Conservation (phyloP, 2,888 invertebrate genomes). For the Gastracanthus pulcherrimus region DNA sequence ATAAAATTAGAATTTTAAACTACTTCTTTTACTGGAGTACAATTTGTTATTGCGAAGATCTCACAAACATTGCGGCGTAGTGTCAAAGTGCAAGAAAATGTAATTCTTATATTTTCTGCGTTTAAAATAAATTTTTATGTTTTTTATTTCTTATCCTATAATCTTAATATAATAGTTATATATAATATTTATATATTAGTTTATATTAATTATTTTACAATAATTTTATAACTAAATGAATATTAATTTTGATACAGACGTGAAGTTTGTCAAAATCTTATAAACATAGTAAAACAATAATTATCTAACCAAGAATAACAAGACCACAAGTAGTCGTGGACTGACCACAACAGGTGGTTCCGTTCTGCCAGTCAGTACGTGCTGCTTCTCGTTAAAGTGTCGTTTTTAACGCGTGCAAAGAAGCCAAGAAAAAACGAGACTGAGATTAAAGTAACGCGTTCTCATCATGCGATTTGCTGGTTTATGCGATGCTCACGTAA, state of each 20-base stretch:
- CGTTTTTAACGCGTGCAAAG: not conserved
- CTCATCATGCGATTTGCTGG: not conserved
- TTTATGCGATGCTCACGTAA: not conserved
- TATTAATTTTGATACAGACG: too few relatives aligned
- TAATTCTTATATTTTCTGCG: too few relatives aligned
- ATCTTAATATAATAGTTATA: too few relatives aligned
- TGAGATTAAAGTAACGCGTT: constrained; percentile 5
- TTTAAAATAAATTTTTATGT: too few relatives aligned
- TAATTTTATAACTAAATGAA: too few relatives aligned
- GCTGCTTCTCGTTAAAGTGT: not conserved
- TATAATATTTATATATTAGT: too few relatives aligned
- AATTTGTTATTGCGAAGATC: not conserved
- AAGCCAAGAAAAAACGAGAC: not conserved
- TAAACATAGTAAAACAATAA: not conserved
- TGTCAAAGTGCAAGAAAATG: not conserved
- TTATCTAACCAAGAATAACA: not conserved
- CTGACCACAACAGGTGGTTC: constrained; percentile 29
- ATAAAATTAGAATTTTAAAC: not conserved
- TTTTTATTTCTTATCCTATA: too few relatives aligned
- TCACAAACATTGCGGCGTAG: not conserved
- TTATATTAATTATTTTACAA: too few relatives aligned
- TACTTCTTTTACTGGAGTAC: too few relatives aligned
- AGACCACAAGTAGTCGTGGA: not conserved
- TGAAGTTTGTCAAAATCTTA: too few relatives aligned
- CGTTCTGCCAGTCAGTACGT: not conserved